phyloP scores from a whole-genome alignment of 2,797 vertebrate genomes.

The Austrolebias charrua region DNA sequence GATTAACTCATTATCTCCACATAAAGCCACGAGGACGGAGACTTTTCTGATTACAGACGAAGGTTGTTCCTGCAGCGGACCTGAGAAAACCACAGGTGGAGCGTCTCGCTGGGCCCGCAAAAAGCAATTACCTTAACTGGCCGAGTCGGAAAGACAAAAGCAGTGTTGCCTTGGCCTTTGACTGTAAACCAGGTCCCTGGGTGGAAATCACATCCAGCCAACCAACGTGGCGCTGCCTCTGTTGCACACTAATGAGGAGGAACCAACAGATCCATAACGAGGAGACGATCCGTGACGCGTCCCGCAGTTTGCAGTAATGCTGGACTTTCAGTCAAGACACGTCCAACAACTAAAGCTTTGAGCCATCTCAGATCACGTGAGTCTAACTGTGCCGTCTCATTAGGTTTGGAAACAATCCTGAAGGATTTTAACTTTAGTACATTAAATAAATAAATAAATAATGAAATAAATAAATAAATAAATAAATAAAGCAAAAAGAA shows the following conservation, averaged over 20 bases:
- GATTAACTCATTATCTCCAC: conserved; percentile 62
- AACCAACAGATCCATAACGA: conserved; percentile 38
- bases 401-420: too few species aligned
- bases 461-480: too few species aligned
- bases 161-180: conserved; percentile 7
- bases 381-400: too few species aligned
- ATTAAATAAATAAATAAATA: too few species aligned
- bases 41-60: conserved; percentile 35
- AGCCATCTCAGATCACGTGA: neutral
- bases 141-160: neutral
- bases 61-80: conserved; percentile 30
- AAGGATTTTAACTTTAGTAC: too few species aligned
- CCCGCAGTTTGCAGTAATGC: conserved; percentile 22
- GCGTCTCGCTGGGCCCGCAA: neutral
- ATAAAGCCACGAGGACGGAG: conserved; percentile 40
- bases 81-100: conserved; percentile 27
- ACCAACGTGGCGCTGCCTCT: neutral
- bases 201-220: conserved; percentile 10
- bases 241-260: conserved; percentile 40
- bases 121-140: conserved; percentile 21
- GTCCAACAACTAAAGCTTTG: conserved; percentile 7
- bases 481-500: too few species aligned
- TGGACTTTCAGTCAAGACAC: conserved; percentile 22
- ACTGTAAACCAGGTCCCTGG: conserved; percentile 13
- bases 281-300: conserved; percentile 28